These are phyloP conservation scores for Corynorhinus townsendii DNA, from an alignment of 2,113 vertebrate species.

Conservation along the genomic window DNA sequence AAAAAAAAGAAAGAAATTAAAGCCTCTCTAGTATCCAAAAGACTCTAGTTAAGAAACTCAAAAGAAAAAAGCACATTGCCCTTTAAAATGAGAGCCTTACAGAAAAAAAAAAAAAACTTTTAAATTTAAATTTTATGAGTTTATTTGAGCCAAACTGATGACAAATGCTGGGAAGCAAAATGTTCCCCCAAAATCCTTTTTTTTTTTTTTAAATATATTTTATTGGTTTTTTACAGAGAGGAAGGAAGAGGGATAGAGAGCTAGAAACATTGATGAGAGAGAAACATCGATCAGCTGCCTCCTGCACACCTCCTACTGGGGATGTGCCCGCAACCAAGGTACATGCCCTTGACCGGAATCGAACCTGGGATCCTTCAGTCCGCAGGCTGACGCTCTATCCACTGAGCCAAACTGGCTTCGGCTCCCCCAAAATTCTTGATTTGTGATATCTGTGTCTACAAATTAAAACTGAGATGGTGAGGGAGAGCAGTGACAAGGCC, in stretches of 20 bases:
- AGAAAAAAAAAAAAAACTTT: neutral
- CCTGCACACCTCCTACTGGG: no score
- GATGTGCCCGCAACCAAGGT: no score
- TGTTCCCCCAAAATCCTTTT: neutral
- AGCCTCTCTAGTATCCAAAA: neutral
- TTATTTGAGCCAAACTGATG: neutral
- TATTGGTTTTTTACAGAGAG: no score
- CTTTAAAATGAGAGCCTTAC: neutral
- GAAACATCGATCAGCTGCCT: no score
- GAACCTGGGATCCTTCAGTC: no score
- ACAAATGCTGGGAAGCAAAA: neutral
- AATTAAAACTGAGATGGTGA: slow-evolving; percentile 3
- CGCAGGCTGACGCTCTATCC: no score
- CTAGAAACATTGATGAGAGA: no score
- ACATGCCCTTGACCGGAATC: no score
- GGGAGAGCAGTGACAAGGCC: neutral
- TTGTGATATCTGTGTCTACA: neutral
- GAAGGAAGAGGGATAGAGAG: no score
- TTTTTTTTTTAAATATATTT: no score
- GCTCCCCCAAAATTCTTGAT: neutral
- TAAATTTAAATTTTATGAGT: neutral
- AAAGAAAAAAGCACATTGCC: neutral
- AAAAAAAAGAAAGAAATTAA: neutral
- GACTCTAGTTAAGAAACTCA: neutral
- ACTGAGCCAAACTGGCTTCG: no score